phyloP scores from a whole-genome alignment of 1,140 invertebrate species.

The Aphelenchoides besseyi region DNA sequence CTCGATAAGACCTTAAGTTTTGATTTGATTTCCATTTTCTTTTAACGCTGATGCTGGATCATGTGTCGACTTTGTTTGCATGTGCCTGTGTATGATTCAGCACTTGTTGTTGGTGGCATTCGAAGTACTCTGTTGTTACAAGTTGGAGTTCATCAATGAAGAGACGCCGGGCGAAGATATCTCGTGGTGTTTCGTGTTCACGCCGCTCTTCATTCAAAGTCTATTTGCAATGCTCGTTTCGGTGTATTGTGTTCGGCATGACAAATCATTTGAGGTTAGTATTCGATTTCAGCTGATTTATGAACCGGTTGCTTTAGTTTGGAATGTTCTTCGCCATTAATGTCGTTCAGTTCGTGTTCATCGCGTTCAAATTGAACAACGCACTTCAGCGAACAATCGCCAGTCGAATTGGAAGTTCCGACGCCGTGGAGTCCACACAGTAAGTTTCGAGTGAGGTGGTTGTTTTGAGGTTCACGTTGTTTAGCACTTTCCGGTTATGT shows the following conservation, averaged over 20 bases:
- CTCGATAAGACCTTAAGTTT: conserved; percentile 30
- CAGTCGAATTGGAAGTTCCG: no score
- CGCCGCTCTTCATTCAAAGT: conserved; percentile 31
- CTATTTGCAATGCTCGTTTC: conserved; percentile 42
- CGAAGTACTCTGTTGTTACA: conserved; percentile 34
- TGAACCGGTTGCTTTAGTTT: no score
- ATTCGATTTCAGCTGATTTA: no score
- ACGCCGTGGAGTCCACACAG: no score
- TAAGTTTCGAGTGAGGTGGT: no score
- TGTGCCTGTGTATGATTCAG: conserved; percentile 19
- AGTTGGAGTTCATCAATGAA: conserved; percentile 29
- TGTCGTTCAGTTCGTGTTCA: conserved; percentile 40
- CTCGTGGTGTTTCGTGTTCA: conserved; percentile 39
- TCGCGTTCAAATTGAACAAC: conserved; percentile 79
- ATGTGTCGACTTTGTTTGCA: conserved; percentile 30
- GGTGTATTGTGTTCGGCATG: conserved; percentile 41
- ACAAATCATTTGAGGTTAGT: conserved; percentile 43
- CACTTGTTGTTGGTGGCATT: conserved; percentile 24
- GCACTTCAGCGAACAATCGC: conserved; percentile 92
- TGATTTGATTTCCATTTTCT: no score
- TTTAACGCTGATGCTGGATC: conserved; percentile 21
- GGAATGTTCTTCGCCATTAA: conserved; percentile 42
- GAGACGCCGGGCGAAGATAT: conserved; percentile 17
- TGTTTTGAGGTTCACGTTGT: no score
- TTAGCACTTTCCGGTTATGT: no score